These are phyloP conservation scores for Podabrus alpinus DNA, from an alignment of 2,888 invertebrate species.

Conservation along the genomic window DNA sequence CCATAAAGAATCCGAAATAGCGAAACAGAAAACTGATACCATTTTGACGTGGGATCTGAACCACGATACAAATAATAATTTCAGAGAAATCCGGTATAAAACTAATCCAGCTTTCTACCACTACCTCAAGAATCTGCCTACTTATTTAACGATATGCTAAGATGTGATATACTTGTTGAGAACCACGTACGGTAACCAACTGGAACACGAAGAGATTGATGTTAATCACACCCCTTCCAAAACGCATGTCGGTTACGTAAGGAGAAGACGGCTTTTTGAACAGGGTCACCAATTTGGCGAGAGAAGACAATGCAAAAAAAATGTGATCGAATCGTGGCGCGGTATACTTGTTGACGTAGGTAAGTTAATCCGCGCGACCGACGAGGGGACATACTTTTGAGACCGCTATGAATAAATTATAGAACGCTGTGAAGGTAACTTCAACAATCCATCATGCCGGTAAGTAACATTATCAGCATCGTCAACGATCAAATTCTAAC, in stretches of 20 bases:
- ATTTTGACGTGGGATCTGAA: too few species aligned
- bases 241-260: background rate
- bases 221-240: too few species aligned
- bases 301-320: background rate
- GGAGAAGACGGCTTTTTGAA: background rate
- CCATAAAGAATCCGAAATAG: too few species aligned
- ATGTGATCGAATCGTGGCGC: background rate
- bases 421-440: background rate
- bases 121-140: too few species aligned
- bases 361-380: background rate
- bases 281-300: background rate
- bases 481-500: background rate
- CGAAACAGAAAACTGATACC: too few species aligned
- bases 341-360: background rate
- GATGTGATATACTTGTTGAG: too few species aligned
- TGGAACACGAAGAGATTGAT: too few species aligned
- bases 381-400: background rate
- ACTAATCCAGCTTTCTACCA: too few species aligned
- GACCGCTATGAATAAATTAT: background rate
- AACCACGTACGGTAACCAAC: too few species aligned
- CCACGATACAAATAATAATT: too few species aligned
- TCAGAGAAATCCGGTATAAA: too few species aligned
- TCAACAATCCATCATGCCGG: background rate
- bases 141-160: too few species aligned
- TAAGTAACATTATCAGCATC: background rate